Conservation (phyloP, 1,140 invertebrate genomes). For the Saccostrea echinata region DNA sequence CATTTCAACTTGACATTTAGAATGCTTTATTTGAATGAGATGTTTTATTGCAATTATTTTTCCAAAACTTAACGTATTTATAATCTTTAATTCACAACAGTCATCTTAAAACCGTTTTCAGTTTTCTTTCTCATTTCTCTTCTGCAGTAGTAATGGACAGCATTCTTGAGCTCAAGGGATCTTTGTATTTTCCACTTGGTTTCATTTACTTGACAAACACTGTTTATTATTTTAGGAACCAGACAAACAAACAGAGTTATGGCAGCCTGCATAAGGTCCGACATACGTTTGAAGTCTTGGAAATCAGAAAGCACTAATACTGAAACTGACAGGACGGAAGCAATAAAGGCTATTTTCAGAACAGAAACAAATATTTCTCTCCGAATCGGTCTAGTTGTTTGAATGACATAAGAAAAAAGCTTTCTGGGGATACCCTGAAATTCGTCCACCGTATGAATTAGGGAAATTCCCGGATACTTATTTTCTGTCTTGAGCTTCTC, state of each 20-base stretch:
- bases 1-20: too few species aligned
- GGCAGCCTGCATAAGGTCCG: constrained; percentile 45
- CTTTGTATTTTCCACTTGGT: background rate
- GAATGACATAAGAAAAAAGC: constrained; percentile 41
- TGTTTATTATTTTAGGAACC: constrained; percentile 47
- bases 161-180: background rate
- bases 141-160: constrained; percentile 3
- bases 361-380: constrained; percentile 45
- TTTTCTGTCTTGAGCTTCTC: constrained; percentile 10
- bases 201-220: constrained; percentile 42
- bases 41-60: too few species aligned
- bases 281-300: constrained; percentile 46
- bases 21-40: too few species aligned
- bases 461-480: background rate
- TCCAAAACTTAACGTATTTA: background rate
- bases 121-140: constrained; percentile 16
- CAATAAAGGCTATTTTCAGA: constrained; percentile 38
- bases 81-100: background rate
- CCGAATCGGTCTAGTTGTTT: constrained; percentile 31
- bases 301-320: constrained; percentile 45
- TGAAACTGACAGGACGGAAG: constrained; percentile 44
- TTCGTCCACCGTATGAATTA: constrained; percentile 28
- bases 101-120: background rate
- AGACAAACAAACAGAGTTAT: constrained; percentile 50
- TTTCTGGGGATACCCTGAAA: constrained; percentile 28